Conservation (phyloP, 2,797 vertebrate species). For the Leptoclinus maculatus region DNA sequence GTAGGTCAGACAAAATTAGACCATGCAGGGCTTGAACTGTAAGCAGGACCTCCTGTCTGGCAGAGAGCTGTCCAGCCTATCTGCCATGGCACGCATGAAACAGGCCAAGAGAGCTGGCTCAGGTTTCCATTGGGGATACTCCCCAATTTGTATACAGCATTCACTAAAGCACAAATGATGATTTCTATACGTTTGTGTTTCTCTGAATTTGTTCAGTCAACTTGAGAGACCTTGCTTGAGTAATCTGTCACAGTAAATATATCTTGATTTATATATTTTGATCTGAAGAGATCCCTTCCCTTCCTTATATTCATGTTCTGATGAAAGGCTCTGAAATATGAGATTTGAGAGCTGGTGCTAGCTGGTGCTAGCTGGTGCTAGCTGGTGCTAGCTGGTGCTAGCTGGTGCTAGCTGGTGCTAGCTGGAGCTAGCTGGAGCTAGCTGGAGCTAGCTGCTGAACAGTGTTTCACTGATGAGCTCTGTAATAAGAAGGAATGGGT, state of each 20-base stretch:
- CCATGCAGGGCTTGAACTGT: slow-evolving; percentile 67
- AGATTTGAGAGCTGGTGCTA: not conserved
- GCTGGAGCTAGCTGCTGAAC: not conserved
- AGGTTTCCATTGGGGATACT: slow-evolving; percentile 30
- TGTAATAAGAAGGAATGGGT: not conserved
- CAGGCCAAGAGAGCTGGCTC: slow-evolving; percentile 32
- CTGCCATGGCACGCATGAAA: slow-evolving; percentile 11
- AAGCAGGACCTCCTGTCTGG: slow-evolving; percentile 75
- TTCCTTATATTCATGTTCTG: not conserved
- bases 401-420: no score
- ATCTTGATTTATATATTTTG: not conserved
- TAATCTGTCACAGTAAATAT: not conserved
- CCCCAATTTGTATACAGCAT: not conserved
- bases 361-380: no score
- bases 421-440: no score
- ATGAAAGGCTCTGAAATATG: not conserved
- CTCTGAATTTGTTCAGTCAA: not conserved
- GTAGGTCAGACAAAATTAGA: slow-evolving; percentile 78
- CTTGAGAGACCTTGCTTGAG: not conserved
- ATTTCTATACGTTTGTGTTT: not conserved
- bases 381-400: no score
- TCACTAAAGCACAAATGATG: not conserved
- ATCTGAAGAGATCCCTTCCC: not conserved
- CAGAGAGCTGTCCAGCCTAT: slow-evolving; percentile 29
- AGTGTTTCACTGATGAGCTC: not conserved